These are phyloP conservation scores for Gavia stellata DNA, from an alignment of 2,113 vertebrate species.

Conservation along the genomic window DNA sequence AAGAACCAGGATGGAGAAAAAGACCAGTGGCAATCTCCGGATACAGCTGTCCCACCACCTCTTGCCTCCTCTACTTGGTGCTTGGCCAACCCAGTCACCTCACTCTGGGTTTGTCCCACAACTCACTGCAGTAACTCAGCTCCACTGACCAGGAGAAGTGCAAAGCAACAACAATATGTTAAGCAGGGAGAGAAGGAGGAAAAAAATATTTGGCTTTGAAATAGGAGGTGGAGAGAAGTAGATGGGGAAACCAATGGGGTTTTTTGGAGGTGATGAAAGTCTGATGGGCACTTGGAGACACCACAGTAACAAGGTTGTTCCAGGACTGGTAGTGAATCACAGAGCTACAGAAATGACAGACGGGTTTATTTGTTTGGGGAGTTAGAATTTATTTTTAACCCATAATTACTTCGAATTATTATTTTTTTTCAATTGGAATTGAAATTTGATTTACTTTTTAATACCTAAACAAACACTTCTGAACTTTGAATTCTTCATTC, in stretches of 20 bases:
- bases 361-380: neutral
- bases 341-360: neutral
- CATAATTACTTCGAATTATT: neutral
- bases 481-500: neutral
- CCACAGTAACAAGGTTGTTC: neutral
- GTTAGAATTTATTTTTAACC: neutral
- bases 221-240: neutral
- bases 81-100: neutral
- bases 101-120: neutral
- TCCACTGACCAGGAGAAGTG: neutral
- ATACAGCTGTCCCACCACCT: neutral
- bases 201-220: neutral
- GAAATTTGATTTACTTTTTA: slow-evolving; percentile 12
- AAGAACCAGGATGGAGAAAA: neutral
- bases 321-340: neutral
- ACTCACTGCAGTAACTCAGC: neutral
- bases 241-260: fast-evolving
- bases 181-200: neutral
- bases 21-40: fast-evolving
- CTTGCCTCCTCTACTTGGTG: neutral
- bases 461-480: neutral
- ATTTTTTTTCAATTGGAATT: neutral
- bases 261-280: neutral
- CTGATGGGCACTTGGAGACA: neutral
- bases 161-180: fast-evolving